Base-by-base conservation (phyloP, 2,888 invertebrate genomes). In the Parnassius mnemosyne region DNA sequence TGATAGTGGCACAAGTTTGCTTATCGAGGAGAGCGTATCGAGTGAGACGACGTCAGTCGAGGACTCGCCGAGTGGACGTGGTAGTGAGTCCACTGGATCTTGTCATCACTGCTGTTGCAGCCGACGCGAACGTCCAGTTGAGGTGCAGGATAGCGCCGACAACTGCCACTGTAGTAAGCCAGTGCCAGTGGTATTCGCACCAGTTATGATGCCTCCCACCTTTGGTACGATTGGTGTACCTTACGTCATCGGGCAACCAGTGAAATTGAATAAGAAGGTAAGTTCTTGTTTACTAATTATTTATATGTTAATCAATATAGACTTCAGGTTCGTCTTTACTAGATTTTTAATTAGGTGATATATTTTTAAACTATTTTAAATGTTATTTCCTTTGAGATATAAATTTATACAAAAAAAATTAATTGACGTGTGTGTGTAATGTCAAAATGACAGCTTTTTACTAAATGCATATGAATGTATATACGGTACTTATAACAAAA, bases 171-270 rank as follows among this genome's bases (percentile, higher is more conserved):
- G 57, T 49, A 61, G 72, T 11, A 56, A 50, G 7, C 9, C 81
- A 52, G 85, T 88, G 53, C 88, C 88, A 75, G 85, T 89, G 63
- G 86, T 89, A 0, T 84, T 90, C 61, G 83, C 90, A 1, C 87
- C 89, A 65, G 79, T 88, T 0, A 89, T 90, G 89, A 83, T 90
- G 82, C 85, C 89, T 0, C 80, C 87, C 0, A 75, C 89, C 1
- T 88, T 83, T 13, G 85, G 85, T 0, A 75, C 80, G 0, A 72
- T 87, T 0, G 84, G 82, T 0, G 74, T 85, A 0, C 89, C 88
- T 0, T 90, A 87, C 42, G 73, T 90, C 11, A 62, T 89, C 58
- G 85, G 89, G 25, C 80, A 70, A 3, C 64, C 78, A 2, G 71
- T 73, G 0, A 86, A 84, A 68, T 55, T 70, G 0, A 73, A 68